These are phyloP conservation scores for Nemotelus pantherinus DNA, from an alignment of 2,888 invertebrate species.

Conservation along the genomic window DNA sequence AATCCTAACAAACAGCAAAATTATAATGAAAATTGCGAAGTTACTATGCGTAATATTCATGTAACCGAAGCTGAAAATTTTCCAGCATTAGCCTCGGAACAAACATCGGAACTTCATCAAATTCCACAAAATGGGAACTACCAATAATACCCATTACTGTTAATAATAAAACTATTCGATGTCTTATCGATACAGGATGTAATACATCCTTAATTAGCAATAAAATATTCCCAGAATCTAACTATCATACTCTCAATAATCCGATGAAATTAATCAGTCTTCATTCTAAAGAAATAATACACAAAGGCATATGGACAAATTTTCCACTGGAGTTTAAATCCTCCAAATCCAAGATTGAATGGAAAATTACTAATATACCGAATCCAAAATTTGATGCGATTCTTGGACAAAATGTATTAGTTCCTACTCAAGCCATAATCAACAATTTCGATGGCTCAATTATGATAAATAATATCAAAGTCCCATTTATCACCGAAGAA, in stretches of 20 bases:
- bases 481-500: slow-evolving; percentile 22
- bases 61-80: slow-evolving; percentile 18
- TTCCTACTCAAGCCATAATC: slow-evolving; percentile 1
- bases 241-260: not conserved
- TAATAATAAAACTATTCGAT: slow-evolving; percentile 23
- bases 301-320: slow-evolving; percentile 19
- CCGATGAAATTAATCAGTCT: slow-evolving; percentile 15
- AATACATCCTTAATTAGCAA: slow-evolving; percentile 16
- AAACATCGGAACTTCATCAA: not conserved
- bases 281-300: slow-evolving; percentile 12
- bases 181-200: slow-evolving; percentile 17
- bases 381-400: slow-evolving; percentile 24
- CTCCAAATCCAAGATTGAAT: slow-evolving; percentile 2
- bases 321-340: slow-evolving; percentile 8
- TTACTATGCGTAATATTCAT: not conserved
- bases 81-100: slow-evolving; percentile 3
- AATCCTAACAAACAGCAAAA: not conserved
- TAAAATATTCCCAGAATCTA: slow-evolving; percentile 9
- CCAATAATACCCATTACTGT: slow-evolving; percentile 18
- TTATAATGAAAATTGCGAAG: not conserved
- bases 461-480: slow-evolving; percentile 4
- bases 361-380: not conserved
- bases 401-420: slow-evolving; percentile 29
- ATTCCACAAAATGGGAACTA: not conserved
- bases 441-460: slow-evolving; percentile 11